Percentiles rank a stretch among this genome's conserved stretches.
Conservation (phyloP, 2,797 vertebrate species). For the Pteropus rufus region DNA sequence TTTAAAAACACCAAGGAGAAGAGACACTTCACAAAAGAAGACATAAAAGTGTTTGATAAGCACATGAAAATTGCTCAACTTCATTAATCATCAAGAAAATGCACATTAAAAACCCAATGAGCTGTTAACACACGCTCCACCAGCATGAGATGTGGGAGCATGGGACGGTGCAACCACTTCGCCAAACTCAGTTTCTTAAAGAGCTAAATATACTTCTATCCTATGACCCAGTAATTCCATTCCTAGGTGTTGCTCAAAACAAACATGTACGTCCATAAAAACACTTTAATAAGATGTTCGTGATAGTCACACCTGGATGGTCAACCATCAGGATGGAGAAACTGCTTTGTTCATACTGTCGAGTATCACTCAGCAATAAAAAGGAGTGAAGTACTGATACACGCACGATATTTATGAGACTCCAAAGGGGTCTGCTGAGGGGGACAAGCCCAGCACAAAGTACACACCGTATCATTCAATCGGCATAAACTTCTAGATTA, state of each 20-base stretch:
- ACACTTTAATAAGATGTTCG: neutral
- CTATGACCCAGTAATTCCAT: neutral
- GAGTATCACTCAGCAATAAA: neutral
- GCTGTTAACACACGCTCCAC: rapidly evolving
- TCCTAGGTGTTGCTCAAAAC: neutral
- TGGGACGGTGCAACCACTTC: no score
- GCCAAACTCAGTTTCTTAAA: neutral
- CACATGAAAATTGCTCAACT: neutral
- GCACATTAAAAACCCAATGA: rapidly evolving
- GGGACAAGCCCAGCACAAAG: neutral
- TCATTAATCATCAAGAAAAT: neutral
- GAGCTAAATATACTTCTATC: neutral
- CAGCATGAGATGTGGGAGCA: no score
- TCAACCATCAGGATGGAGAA: neutral
- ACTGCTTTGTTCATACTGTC: neutral
- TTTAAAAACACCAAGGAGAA: neutral
- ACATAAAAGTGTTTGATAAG: neutral
- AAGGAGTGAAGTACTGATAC: neutral
- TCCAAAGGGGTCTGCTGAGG: neutral
- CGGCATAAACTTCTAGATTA: neutral
- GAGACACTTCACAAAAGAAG: neutral
- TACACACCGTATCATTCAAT: rapidly evolving
- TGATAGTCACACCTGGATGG: no score
- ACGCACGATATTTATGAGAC: neutral
- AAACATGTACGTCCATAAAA: neutral